Evolutionary conservation across 2,888 invertebrate species (phyloP).

Genomic region (Nipponacmea schrenckii): DNA sequence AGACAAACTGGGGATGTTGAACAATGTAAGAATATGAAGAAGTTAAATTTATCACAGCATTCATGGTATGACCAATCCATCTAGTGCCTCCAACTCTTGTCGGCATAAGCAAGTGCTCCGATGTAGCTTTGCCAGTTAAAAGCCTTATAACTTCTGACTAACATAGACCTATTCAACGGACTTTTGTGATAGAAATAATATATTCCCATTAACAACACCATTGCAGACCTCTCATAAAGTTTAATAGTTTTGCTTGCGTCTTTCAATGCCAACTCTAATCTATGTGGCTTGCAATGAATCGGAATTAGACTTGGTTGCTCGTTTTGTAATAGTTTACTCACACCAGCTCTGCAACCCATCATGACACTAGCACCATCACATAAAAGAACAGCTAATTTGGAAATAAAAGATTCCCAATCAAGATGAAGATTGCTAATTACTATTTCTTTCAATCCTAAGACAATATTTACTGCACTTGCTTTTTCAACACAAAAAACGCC

Average conservation of each 20-base stretch:
- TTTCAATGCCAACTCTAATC: conserved; percentile 26
- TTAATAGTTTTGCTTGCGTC: conserved; percentile 19
- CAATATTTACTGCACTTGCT: conserved; percentile 26
- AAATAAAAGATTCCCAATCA: conserved; percentile 15
- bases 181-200: conserved; percentile 17
- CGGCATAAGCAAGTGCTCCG: conserved; percentile 11
- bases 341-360: conserved; percentile 23
- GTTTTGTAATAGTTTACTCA: conserved; percentile 19
- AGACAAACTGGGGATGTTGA: background rate
- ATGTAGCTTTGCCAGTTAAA: too few species aligned
- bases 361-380: conserved; percentile 32
- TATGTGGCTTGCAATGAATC: conserved; percentile 30
- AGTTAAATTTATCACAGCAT: background rate
- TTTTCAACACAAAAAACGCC: conserved; percentile 24
- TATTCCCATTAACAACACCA: conserved; percentile 14
- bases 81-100: conserved; percentile 14
- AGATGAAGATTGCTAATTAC: conserved; percentile 11
- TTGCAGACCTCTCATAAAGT: conserved; percentile 20
- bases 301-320: conserved; percentile 25
- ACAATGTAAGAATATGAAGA: background rate
- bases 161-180: too few species aligned
- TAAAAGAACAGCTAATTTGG: conserved; percentile 22
- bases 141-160: too few species aligned
- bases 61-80: conserved; percentile 11
- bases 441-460: conserved; percentile 14